Evolutionary conservation across 2,888 invertebrate genomes (phyloP), one percentile per base, ranked within the genome.

Genomic region (Drosophila kambysellisi): DNA sequence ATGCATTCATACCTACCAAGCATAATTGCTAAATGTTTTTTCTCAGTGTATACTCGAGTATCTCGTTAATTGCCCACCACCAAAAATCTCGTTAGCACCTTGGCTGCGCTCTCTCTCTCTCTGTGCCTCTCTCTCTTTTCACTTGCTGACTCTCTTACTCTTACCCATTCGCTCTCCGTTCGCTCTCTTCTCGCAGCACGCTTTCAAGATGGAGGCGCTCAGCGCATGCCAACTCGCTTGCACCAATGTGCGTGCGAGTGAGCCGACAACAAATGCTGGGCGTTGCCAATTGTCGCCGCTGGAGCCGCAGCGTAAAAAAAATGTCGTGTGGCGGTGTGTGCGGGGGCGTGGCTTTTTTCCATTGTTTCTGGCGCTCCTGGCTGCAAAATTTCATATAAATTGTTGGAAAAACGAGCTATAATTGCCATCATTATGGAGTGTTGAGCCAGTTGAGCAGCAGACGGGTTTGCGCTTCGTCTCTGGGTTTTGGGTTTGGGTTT

Each of bases 391-490:
- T 87, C 87, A 83, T 82, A 83, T 85, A 91, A 91, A 92, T 91
- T 91, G 92, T 90, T 90, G 91, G 91, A 86, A 92, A 92, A 92
- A 91, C 92, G 92, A 92, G 90, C 91, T 88, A 91, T 92, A 92
- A 92, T 92, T 92, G 91, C 91, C 83, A 90, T 92, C 92, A 92
- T 92, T 92, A 92, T 91, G 92, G 92, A 91, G 91, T 92, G 91
- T 91, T 89, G 90, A 88, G 90, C 77, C 83, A 89, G 82, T 78
- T 76, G 78, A 78, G 62, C 79, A 53, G 70, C 69, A 70, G 66
- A 68, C 76, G 63, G 48, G 43, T 29, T 54, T 63, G 79, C 25
- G 57, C 25, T 25, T 41, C 39, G 32, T 39, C n/a, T 48, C 15
- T 12, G 20, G 37, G 60, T 57, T 17, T 29, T 7, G 17, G 37